phyloP scores from a whole-genome alignment of 2,113 vertebrate species.

The Tachuris rubrigastra region DNA sequence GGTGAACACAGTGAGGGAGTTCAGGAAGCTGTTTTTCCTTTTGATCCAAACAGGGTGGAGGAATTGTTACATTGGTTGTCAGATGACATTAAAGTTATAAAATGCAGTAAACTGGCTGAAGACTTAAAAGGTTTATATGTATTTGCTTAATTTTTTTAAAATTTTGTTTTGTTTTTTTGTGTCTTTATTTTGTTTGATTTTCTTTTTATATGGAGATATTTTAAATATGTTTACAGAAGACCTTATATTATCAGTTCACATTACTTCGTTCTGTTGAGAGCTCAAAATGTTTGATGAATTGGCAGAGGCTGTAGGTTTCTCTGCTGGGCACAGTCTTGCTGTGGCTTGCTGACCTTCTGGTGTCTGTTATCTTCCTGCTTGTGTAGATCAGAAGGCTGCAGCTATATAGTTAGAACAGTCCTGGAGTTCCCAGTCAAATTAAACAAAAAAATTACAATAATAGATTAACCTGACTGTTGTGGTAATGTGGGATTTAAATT shows the following conservation, averaged over 20 bases:
- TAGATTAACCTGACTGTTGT: background rate
- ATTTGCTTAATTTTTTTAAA: background rate
- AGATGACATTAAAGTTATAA: background rate
- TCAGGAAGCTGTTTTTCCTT: background rate
- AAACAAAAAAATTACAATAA: background rate
- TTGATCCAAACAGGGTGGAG: background rate
- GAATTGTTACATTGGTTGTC: background rate
- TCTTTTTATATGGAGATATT: background rate
- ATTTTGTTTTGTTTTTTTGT: background rate
- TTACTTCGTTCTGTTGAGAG: background rate
- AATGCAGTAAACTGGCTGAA: background rate
- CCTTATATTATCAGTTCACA: background rate
- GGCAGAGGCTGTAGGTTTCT: background rate
- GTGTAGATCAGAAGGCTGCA: background rate
- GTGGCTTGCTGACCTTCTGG: background rate
- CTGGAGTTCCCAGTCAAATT: background rate
- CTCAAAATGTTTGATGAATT: background rate
- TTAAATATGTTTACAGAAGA: background rate
- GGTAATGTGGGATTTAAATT: background rate
- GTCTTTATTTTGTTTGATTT: background rate
- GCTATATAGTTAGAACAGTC: background rate
- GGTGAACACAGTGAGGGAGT: background rate
- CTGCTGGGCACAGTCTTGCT: background rate
- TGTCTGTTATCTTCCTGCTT: background rate
- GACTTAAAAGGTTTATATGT: background rate